phyloP scores from a whole-genome alignment of 2,888 invertebrate genomes.

The Girardia tigrina region DNA sequence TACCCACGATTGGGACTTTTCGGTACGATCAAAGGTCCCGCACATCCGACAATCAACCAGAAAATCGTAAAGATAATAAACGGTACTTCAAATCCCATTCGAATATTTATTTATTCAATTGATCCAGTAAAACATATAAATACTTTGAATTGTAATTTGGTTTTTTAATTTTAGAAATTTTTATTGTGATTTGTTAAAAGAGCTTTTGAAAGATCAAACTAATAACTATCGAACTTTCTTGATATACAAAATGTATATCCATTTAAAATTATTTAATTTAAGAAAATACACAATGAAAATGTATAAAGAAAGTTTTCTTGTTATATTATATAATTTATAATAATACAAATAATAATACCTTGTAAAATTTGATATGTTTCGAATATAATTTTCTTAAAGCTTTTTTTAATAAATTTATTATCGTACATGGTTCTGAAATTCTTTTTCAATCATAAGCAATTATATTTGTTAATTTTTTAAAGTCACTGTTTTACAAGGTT shows the following conservation, averaged over 20 bases:
- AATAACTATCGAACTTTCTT: no score
- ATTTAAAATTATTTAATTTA: neutral
- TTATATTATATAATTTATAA: no score
- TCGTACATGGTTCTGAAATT: no score
- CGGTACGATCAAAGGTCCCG: neutral
- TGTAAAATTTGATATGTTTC: no score
- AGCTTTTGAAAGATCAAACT: no score
- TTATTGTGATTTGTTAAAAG: neutral
- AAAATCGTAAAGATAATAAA: slow-evolving; percentile 9
- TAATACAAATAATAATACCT: no score
- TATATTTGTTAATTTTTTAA: no score
- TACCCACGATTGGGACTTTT: slow-evolving; percentile 13
- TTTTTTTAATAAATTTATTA: no score
- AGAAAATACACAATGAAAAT: neutral
- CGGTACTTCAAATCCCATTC: slow-evolving; percentile 5
- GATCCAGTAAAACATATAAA: neutral
- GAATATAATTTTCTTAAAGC: no score
- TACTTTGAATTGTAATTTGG: no score
- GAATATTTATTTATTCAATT: neutral
- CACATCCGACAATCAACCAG: neutral
- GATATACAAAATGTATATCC: neutral
- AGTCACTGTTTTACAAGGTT: no score
- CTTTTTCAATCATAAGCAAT: no score
- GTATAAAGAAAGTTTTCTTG: neutral
- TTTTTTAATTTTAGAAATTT: neutral